Evolutionary conservation across 2,888 invertebrate genomes (phyloP).

Genomic region (Leucozona laternaria): DNA sequence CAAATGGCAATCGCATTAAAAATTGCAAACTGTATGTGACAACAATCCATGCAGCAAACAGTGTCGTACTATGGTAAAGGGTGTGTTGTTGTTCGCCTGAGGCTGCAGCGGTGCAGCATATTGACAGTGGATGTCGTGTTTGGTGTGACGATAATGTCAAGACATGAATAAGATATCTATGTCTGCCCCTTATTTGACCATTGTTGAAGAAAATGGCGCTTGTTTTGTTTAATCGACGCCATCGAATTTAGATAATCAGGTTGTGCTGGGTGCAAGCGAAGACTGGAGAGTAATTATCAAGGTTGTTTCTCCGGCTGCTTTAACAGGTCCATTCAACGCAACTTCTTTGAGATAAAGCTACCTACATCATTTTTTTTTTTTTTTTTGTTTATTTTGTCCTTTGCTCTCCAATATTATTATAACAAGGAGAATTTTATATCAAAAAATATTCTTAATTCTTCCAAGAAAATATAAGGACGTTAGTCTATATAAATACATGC

Average conservation of each 20-base stretch:
- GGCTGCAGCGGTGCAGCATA: not conserved
- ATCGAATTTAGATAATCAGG: slow-evolving; percentile 39
- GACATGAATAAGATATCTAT: slow-evolving; percentile 65
- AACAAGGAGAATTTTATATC: no score
- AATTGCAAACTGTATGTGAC: slow-evolving; percentile 75
- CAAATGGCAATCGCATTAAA: slow-evolving; percentile 77
- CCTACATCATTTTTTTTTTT: no score
- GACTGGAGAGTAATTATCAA: not conserved
- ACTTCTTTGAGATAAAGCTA: not conserved
- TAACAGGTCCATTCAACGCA: not conserved
- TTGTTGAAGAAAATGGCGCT: slow-evolving; percentile 54
- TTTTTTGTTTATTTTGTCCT: no score
- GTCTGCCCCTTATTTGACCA: slow-evolving; percentile 14
- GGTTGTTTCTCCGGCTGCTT: not conserved
- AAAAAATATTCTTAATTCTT: no score
- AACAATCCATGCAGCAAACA: slow-evolving; percentile 55
- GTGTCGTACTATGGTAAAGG: slow-evolving; percentile 47
- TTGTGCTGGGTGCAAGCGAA: not conserved
- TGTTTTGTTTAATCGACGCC: slow-evolving; percentile 65
- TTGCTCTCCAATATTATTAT: no score
- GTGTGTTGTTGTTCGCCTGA: slow-evolving; percentile 27
- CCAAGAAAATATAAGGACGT: no score
- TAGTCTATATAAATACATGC: no score
- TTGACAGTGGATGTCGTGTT: slow-evolving; percentile 47
- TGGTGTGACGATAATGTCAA: slow-evolving; percentile 64